These are phyloP conservation scores for Centropus bengalensis DNA, from an alignment of 2,113 vertebrate genomes.

Conservation along the genomic window DNA sequence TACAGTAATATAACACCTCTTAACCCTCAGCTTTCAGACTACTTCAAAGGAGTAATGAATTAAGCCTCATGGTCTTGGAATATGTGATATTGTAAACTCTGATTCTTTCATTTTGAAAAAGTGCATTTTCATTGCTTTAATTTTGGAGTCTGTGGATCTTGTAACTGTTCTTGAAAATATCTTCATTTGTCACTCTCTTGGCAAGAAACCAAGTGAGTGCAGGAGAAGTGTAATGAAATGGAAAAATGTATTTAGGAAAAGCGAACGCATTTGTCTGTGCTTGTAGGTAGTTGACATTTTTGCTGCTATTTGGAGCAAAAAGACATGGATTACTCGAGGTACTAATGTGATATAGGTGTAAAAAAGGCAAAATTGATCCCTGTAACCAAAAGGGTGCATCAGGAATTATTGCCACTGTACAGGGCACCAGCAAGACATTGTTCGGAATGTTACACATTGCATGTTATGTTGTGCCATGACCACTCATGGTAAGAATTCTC, in stretches of 20 bases:
- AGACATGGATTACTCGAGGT: background rate
- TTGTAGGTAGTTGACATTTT: background rate
- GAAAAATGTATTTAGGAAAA: background rate
- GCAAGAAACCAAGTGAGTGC: background rate
- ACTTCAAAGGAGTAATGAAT: conserved; percentile 53
- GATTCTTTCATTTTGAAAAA: background rate
- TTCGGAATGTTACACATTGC: background rate
- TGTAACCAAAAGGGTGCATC: background rate
- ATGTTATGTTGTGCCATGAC: background rate
- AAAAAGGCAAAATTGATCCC: background rate
- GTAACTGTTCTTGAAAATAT: background rate
- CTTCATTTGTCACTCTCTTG: background rate
- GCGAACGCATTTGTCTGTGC: background rate
- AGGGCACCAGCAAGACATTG: background rate
- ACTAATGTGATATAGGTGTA: background rate
- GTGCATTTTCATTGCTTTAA: background rate
- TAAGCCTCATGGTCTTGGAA: background rate
- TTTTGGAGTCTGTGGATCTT: background rate
- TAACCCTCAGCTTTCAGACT: conserved; percentile 37
- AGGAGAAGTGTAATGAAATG: background rate
- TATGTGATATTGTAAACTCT: background rate
- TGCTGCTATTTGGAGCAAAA: background rate
- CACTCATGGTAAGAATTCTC: background rate
- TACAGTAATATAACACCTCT: conserved; percentile 39
- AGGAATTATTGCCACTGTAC: background rate